These are phyloP conservation scores for Steinernema hermaphroditum DNA, from an alignment of 2,888 invertebrate genomes.

Conservation along the genomic window DNA sequence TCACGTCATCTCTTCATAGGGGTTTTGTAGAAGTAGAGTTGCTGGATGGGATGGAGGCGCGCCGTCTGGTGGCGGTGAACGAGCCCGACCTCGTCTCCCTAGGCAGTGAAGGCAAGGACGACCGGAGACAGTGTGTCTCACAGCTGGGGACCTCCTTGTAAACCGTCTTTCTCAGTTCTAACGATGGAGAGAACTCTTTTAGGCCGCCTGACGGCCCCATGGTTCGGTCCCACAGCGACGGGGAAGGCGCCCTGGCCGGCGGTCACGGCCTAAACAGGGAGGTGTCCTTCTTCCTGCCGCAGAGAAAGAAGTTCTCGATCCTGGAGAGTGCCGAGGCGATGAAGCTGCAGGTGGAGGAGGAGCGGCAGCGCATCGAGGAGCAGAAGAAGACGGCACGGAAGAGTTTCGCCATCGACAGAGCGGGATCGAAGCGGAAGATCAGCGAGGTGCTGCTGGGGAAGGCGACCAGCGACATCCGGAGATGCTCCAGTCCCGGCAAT, in stretches of 20 bases:
- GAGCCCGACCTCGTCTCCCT: not conserved
- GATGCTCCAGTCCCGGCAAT: slow-evolving; percentile 32
- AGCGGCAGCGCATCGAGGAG: not conserved
- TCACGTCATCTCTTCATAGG: not conserved
- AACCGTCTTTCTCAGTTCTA: not conserved
- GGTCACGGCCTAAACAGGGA: not conserved
- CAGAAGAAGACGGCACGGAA: not conserved
- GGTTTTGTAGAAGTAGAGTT: slow-evolving; percentile 7
- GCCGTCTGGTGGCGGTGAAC: not conserved
- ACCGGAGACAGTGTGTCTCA: not conserved
- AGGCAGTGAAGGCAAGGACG: not conserved
- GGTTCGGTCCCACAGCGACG: slow-evolving; percentile 22
- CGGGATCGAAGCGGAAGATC: slow-evolving; percentile 32
- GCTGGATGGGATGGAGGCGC: slow-evolving; percentile 12
- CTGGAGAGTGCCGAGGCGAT: slow-evolving; percentile 1
- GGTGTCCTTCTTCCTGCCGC: slow-evolving; percentile 15
- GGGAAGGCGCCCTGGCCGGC: not conserved
- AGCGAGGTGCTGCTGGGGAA: slow-evolving; percentile 39
- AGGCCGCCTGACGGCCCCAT: not conserved
- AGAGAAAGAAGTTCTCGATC: slow-evolving; percentile 21
- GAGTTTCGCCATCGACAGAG: not conserved
- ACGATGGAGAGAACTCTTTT: not conserved
- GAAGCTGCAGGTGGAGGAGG: slow-evolving; percentile 17
- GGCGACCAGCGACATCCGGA: slow-evolving; percentile 38
- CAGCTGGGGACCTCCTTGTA: not conserved